phyloP scores from a whole-genome alignment of 2,888 invertebrate species.

The Diarsia brunnea region DNA sequence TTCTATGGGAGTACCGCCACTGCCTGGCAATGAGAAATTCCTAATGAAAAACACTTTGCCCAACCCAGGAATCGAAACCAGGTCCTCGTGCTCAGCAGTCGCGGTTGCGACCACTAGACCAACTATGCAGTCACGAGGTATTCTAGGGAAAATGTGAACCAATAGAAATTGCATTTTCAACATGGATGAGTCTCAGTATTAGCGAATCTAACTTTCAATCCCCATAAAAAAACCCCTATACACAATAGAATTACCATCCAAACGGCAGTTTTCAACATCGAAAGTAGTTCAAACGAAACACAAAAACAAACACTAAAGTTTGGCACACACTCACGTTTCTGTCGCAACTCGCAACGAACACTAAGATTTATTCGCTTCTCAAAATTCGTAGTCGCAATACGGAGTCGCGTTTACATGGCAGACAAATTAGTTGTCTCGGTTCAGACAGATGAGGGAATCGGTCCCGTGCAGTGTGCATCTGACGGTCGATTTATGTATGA shows the following conservation, averaged over 20 bases:
- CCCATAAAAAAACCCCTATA: not conserved
- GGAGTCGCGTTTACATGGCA: conserved; percentile 77
- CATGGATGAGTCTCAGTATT: not conserved
- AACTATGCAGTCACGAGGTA: too few relatives aligned
- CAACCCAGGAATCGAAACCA: too few relatives aligned
- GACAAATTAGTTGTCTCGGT: conserved; percentile 86
- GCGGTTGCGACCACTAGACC: too few relatives aligned
- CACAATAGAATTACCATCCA: conserved; percentile 3
- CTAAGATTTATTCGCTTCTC: conserved; percentile 77
- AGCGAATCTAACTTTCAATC: not conserved
- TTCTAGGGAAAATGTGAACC: not conserved
- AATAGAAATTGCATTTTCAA: not conserved
- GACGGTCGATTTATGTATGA: conserved; percentile 77
- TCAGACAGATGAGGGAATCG: conserved; percentile 81
- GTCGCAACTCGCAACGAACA: conserved; percentile 59
- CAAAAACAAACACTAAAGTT: conserved; percentile 58
- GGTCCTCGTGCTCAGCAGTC: too few relatives aligned
- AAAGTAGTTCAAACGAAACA: conserved; percentile 33
- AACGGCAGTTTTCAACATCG: conserved; percentile 3
- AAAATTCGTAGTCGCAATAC: conserved; percentile 74
- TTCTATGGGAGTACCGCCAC: too few relatives aligned
- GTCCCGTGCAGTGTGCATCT: conserved; percentile 73
- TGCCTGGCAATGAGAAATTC: too few relatives aligned
- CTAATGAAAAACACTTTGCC: too few relatives aligned
- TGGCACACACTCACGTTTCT: conserved; percentile 63